Evolutionary conservation across 2,113 vertebrate species (phyloP).

Genomic region (Serilophus lunatus): DNA sequence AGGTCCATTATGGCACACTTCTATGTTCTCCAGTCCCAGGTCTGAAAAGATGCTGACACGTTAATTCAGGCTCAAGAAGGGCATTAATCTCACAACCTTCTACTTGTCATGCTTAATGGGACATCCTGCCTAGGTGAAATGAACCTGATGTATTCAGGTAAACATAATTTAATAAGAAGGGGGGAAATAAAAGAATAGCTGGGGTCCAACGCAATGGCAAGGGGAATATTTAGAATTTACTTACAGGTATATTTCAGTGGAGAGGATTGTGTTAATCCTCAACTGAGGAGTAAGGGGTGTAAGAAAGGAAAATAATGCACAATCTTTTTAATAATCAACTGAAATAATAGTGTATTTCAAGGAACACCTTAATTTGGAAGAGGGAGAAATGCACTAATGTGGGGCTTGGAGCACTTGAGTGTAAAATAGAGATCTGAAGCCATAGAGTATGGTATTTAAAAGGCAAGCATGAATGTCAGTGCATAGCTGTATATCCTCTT

Average conservation of each 20-base stretch:
- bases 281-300: not conserved
- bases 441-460: conserved; percentile 65
- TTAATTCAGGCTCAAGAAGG: conserved; percentile 78
- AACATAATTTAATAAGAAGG: conserved; percentile 82
- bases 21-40: conserved; percentile 63
- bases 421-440: conserved; percentile 69
- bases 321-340: not conserved
- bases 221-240: conserved; percentile 51
- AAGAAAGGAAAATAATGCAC: not conserved
- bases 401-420: conserved; percentile 58
- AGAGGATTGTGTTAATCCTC: not conserved
- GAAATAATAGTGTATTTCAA: conserved; percentile 11
- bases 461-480: conserved; percentile 78
- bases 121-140: conserved; percentile 82
- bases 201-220: not conserved
- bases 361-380: not conserved
- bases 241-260: not conserved
- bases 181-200: conserved; percentile 51
- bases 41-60: conserved; percentile 81
- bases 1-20: conserved; percentile 76
- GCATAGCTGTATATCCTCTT: conserved; percentile 69
- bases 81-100: conserved; percentile 83
- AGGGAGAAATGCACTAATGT: conserved; percentile 20
- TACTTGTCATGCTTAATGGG: conserved; percentile 81
- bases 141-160: conserved; percentile 82